phyloP scores from a whole-genome alignment of 2,113 vertebrate genomes.

The Camelus dromedarius region DNA sequence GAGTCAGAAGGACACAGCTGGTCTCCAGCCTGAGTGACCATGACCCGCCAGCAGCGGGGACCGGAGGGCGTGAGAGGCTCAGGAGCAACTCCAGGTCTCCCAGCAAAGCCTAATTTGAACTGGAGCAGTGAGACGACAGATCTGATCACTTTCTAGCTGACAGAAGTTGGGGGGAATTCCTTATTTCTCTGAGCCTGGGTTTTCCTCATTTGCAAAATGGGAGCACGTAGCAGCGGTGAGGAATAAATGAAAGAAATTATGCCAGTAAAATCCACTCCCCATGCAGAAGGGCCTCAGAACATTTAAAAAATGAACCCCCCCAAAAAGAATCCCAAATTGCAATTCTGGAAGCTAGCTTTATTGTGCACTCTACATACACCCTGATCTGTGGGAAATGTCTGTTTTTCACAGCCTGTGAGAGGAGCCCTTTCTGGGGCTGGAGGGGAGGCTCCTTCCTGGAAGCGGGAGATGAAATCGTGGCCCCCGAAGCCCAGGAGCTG shows the following conservation, averaged over 20 bases:
- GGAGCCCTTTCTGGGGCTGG: background rate
- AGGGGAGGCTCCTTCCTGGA: background rate
- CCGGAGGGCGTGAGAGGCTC: background rate
- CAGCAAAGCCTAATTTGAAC: background rate
- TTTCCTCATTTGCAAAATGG: constrained; percentile 2
- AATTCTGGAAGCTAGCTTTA: background rate
- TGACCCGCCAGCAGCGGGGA: no score
- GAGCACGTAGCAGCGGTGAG: background rate
- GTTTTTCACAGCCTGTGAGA: background rate
- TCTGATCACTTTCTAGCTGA: background rate
- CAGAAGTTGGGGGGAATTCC: background rate
- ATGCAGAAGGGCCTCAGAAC: background rate
- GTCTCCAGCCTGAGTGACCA: background rate
- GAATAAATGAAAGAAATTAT: background rate
- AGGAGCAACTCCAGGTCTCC: background rate
- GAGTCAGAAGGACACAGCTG: background rate
- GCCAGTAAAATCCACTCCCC: background rate
- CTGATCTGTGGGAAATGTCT: background rate
- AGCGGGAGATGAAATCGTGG: background rate
- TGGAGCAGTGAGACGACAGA: background rate
- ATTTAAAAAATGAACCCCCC: background rate
- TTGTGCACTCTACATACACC: background rate
- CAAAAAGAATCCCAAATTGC: background rate
- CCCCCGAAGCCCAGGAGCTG: background rate
- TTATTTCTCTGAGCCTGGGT: background rate